Evolutionary conservation across 2,888 invertebrate species (phyloP), one percentile per base, ranked within the genome.

Genomic region (Clitarchus hookeri): DNA sequence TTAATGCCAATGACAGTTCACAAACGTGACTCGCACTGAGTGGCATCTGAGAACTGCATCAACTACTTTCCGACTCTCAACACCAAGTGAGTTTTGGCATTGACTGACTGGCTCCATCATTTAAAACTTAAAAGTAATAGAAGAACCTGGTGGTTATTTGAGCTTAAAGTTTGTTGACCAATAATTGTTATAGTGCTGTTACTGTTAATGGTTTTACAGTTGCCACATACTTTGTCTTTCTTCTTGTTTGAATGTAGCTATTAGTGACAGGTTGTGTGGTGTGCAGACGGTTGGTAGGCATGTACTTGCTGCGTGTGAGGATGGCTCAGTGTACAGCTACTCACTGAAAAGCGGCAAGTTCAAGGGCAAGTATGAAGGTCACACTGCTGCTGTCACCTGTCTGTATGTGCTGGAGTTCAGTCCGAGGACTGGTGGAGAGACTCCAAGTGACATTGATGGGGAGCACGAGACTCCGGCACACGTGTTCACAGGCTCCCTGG

Each of bases 311-410:
- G 95, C 94, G 0, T 94, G 94, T 86, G 93, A 95, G 87, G 94
- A 94, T 88, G 95, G 95, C 85, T 93, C 93, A 88, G 92, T 95
- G 84, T 94, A 94, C 90, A 93, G 94, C 90, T 94, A 94, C 90
- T 93, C 92, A 89, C 91, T 93, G 12, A 88, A 89, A 9, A 93
- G 93, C 26, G 94, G 94, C 6, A 92, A 92, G 86, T 91, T 94
- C 80, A 89, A 93, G 83, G 92, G 92, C 87, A 93, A 93, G n/a
- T 91, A 94, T 85, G 91, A 93, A 84, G 94, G 94, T 8, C 94
- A 94, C 82, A 92, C 93, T 87, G 91, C 93, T 13, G 93, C 95
- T 0, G 93, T 95, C 13, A 95, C 95, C 0, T 94, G 94, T 88
- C 91, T 95, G 23, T 93, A 93, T 44, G 92, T 94, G 48, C 92